Percentiles rank a stretch among this genome's conserved stretches.
Conservation (phyloP, 2,797 vertebrate genomes). For the Pangasius krempfi region DNA sequence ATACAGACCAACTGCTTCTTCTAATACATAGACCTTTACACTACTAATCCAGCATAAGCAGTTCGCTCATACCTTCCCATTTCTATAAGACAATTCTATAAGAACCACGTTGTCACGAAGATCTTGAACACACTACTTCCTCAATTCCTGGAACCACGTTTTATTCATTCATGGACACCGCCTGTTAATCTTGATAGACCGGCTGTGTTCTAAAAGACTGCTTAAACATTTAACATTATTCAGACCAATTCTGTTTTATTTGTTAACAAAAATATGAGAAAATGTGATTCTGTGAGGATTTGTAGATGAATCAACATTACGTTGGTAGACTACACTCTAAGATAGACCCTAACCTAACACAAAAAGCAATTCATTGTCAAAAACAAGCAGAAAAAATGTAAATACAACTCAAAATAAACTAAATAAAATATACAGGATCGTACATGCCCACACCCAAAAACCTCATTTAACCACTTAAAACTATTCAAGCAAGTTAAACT, state of each 20-base stretch:
- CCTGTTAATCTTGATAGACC: not conserved
- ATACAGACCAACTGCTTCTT: not conserved
- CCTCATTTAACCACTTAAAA: not conserved
- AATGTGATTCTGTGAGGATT: not conserved
- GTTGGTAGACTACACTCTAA: not conserved
- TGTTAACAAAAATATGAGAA: not conserved
- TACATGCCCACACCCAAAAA: not conserved
- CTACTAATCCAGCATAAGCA: not conserved
- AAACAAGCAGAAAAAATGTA: not conserved
- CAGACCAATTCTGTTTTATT: not conserved
- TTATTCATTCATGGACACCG: not conserved
- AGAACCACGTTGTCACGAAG: not conserved
- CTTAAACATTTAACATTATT: not conserved
- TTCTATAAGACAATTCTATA: not conserved
- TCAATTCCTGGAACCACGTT: not conserved
- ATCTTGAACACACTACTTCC: not conserved
- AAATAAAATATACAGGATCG: not conserved
- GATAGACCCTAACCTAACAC: not conserved
- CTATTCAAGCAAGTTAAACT: not conserved
- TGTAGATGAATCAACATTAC: not conserved
- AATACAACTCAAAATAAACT: not conserved
- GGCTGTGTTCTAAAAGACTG: not conserved
- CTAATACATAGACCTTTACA: not conserved
- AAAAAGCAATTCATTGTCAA: not conserved
- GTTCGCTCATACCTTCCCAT: not conserved